These are phyloP conservation scores for Andricus grossulariae DNA, from an alignment of 1,140 invertebrate species.

Conservation along the genomic window DNA sequence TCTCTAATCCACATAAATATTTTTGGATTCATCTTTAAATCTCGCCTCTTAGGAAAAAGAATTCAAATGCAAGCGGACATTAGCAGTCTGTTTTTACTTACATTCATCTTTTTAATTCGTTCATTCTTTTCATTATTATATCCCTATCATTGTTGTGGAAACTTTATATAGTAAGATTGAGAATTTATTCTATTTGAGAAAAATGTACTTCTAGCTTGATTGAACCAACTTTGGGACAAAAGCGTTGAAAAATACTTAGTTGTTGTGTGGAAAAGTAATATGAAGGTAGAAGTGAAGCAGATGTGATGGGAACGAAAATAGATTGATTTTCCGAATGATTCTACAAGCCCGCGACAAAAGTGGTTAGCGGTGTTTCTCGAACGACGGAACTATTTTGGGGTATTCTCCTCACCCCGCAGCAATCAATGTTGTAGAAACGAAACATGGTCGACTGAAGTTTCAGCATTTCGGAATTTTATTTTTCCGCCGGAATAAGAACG, in stretches of 20 bases:
- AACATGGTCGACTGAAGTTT: background rate
- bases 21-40: background rate
- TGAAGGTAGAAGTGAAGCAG: background rate
- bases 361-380: slow-evolving; percentile 2
- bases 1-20: background rate
- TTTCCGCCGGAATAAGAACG: background rate
- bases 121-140: too few relatives aligned
- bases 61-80: background rate
- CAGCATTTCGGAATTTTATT: slow-evolving; percentile 2
- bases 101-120: too few relatives aligned
- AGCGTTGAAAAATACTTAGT: too few relatives aligned
- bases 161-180: too few relatives aligned
- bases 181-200: too few relatives aligned
- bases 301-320: background rate
- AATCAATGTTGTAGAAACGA: slow-evolving; percentile 12
- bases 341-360: background rate
- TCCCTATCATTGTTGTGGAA: too few relatives aligned
- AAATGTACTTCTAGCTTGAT: too few relatives aligned
- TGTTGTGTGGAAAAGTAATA: background rate
- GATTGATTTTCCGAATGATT: background rate
- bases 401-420: background rate
- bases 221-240: too few relatives aligned
- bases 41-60: background rate
- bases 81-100: too few relatives aligned
- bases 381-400: slow-evolving; percentile 15